Conservation (phyloP, 2,113 vertebrate genomes). For the Lasiurus borealis region DNA sequence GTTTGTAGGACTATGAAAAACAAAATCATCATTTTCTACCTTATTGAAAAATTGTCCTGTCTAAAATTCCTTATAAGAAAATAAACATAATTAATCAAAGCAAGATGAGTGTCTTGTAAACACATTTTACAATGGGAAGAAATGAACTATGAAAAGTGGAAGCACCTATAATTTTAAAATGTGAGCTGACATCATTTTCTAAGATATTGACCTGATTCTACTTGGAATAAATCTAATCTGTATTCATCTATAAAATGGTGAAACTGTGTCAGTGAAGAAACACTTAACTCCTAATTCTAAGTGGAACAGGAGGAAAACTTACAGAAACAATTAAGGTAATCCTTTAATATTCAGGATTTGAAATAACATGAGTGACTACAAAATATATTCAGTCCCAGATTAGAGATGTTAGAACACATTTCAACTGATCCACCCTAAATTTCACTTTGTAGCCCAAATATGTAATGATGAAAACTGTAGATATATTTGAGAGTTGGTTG, state of each 20-base stretch:
- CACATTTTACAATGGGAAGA: constrained; percentile 28
- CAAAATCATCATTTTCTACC: neutral
- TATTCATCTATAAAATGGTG: constrained; percentile 51
- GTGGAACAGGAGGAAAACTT: neutral
- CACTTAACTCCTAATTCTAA: constrained; percentile 12
- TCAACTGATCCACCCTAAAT: neutral
- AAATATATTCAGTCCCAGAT: neutral
- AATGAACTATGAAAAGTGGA: constrained; percentile 62
- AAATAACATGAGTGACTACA: neutral
- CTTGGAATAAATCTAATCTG: constrained; percentile 49
- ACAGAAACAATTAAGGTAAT: constrained; percentile 16
- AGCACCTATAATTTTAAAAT: constrained; percentile 50
- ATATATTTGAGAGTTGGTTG: neutral
- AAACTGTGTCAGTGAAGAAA: neutral
- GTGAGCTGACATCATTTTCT: neutral
- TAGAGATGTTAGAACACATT: neutral
- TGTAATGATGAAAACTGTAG: neutral
- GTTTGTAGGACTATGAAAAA: neutral
- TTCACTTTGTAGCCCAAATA: neutral
- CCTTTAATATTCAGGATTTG: constrained; percentile 48
- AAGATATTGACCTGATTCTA: constrained; percentile 5
- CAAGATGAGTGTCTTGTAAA: constrained; percentile 45
- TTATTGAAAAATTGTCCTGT: constrained; percentile 43
- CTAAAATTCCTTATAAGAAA: neutral
- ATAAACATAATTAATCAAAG: constrained; percentile 52